These are phyloP conservation scores for Apis dorsata DNA, from an alignment of 1,140 invertebrate genomes.

Conservation along the genomic window DNA sequence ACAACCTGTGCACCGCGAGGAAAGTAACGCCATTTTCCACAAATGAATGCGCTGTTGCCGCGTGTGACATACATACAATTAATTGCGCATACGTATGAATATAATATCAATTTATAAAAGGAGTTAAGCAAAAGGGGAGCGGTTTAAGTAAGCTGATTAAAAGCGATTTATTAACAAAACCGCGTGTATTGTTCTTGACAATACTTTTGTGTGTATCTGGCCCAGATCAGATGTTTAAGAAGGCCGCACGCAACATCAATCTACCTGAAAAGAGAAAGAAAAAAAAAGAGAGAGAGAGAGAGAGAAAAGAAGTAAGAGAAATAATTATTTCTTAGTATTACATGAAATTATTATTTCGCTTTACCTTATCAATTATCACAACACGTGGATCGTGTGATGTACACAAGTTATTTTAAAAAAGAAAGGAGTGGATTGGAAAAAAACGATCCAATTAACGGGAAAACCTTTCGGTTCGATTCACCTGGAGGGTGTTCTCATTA, in stretches of 20 bases:
- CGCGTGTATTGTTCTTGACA: constrained; percentile 58
- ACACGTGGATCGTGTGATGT: too few relatives aligned
- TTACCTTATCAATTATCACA: too few relatives aligned
- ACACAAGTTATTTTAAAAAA: too few relatives aligned
- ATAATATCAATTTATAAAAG: background rate
- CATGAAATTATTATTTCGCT: too few relatives aligned
- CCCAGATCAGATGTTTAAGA: constrained; percentile 72
- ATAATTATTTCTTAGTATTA: too few relatives aligned
- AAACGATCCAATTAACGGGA: constrained; percentile 29
- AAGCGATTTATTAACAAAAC: constrained; percentile 62
- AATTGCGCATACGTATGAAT: background rate
- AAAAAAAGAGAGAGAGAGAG: background rate
- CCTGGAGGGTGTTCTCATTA: constrained; percentile 18
- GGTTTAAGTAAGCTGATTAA: constrained; percentile 16
- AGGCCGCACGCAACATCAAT: constrained; percentile 72
- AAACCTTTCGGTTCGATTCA: constrained; percentile 19
- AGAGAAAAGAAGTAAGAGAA: too few relatives aligned
- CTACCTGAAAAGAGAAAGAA: background rate
- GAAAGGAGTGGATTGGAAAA: too few relatives aligned
- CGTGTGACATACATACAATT: background rate
- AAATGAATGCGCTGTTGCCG: background rate
- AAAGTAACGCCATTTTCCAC: background rate
- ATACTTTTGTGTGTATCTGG: constrained; percentile 71
- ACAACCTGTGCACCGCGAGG: background rate
- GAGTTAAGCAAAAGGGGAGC: background rate